Conservation (phyloP, 2,797 vertebrate species). For the Semotilus atromaculatus region DNA sequence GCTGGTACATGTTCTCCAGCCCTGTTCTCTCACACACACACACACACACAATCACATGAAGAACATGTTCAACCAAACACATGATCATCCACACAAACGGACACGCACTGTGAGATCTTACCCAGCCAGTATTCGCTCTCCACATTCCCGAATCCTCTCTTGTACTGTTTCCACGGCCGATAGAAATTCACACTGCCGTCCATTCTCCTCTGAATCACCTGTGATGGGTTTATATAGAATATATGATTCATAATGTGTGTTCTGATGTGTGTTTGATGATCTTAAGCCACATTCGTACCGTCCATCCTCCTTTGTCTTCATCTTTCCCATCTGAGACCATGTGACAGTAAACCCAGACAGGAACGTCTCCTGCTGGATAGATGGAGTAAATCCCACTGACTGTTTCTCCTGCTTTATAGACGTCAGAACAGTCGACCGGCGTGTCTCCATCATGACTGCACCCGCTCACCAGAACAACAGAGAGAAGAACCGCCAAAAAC, state of each 20-base stretch:
- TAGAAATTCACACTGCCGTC: slow-evolving; percentile 27
- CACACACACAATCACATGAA: no score
- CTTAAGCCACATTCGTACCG: not conserved
- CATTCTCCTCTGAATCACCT: slow-evolving; percentile 64
- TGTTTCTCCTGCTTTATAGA: not conserved
- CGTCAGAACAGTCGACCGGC: not conserved
- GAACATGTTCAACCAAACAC: no score
- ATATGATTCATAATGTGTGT: not conserved
- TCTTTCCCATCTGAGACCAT: not conserved
- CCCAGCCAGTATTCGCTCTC: not conserved
- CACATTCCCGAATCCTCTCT: slow-evolving; percentile 3
- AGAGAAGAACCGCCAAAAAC: not conserved
- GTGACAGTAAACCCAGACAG: not conserved
- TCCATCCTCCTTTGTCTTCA: not conserved
- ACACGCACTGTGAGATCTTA: not conserved
- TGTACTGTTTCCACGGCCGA: slow-evolving; percentile 13
- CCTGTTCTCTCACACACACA: slow-evolving; percentile 27
- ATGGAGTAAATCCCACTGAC: no score
- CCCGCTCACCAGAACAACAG: not conserved
- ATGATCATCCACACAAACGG: no score
- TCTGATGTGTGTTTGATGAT: not conserved
- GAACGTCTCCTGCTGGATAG: not conserved
- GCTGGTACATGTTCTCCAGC: slow-evolving; percentile 65
- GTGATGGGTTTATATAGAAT: not conserved
- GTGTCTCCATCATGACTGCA: not conserved